Evolutionary conservation across 2,113 vertebrate species (phyloP).

Genomic region (Prinia subflava): DNA sequence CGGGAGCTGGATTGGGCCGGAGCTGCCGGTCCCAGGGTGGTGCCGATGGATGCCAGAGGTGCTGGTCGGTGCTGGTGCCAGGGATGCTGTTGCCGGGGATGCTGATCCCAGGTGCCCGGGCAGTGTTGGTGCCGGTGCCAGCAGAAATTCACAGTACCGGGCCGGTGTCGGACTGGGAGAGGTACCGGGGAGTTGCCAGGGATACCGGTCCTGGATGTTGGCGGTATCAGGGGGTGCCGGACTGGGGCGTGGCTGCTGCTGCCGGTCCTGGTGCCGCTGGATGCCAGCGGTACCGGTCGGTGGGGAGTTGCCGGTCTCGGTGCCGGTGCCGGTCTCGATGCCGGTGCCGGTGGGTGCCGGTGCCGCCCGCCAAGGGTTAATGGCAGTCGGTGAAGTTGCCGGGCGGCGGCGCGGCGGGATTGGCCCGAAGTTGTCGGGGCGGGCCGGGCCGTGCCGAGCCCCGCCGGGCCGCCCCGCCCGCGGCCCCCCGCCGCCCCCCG

Average conservation of each 20-base stretch:
- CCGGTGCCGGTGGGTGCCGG: background rate
- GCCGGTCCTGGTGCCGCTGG: background rate
- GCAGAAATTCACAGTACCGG: background rate
- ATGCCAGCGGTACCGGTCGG: background rate
- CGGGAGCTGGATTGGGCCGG: background rate
- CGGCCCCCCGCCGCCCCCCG: background rate
- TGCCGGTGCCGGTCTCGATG: background rate
- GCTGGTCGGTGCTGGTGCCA: background rate
- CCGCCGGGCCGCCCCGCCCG: background rate
- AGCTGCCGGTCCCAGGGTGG: background rate
- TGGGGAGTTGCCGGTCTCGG: background rate
- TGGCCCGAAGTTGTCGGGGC: slow-evolving; percentile 27
- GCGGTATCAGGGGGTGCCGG: background rate
- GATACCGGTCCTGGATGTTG: background rate
- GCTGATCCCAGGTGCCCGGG: background rate
- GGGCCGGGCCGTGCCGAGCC: background rate
- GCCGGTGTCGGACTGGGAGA: background rate
- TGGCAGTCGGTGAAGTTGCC: background rate
- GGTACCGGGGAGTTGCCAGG: background rate
- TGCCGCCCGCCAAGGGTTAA: slow-evolving; percentile 5
- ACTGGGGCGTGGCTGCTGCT: background rate
- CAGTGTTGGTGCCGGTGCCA: background rate
- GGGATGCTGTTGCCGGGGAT: background rate
- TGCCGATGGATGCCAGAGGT: background rate
- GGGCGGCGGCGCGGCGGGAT: slow-evolving; percentile 8